Evolutionary conservation across 2,888 invertebrate genomes (phyloP), one percentile per base, ranked within the genome.

Genomic region (Caenorhabditis macrosperma): DNA sequence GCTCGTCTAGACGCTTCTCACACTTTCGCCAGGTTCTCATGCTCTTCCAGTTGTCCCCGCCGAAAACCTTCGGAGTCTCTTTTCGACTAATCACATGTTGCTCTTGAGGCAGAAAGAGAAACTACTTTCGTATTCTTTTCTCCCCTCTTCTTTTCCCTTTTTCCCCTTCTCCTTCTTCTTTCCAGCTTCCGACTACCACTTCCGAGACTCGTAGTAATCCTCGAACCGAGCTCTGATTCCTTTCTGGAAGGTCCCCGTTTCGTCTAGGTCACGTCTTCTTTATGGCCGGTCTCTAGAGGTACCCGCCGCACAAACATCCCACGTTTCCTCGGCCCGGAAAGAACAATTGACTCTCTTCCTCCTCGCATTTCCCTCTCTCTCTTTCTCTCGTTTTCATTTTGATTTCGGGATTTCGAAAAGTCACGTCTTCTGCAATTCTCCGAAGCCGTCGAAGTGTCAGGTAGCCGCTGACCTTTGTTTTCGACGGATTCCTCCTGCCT

Each of bases 221-320:
- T 4, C 17, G 44, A n/a, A 9, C 48, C 50, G 52, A 60, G 60
- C 68, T 61, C 52, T 61, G 60, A 54, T 61, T 61, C 61, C 52
- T 17, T 60, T 61, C 61, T 52, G 61, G 52, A 71, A 48, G 41
- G 22, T 48, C 9, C 26, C 30, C 6, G 22, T 24, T 20, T 9
- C 20, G 50, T 26, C 30, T 22, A 26, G 22, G 33, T 48, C 57
- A 41, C 52, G 0, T 28, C 57, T 33, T 15, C 41, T 72, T 72
- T 72, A 63, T 63, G 54, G 61, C 63, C 61, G 44, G 71, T 72
- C 71, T 72, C 71, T 63, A 63, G 71, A 72, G 71, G 71, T 61
- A 54, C 63, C 22, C 6, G 10, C 50, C 9, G 10, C 20, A 3
- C 46, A 46, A 69, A 69, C 59, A 68, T 50, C 44, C 38, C 66